A percentile compares a stretch with the other conserved stretches of the same genome.
Evolutionary conservation across 2,113 vertebrate species (phyloP).

Genomic region (Strix aluco): DNA sequence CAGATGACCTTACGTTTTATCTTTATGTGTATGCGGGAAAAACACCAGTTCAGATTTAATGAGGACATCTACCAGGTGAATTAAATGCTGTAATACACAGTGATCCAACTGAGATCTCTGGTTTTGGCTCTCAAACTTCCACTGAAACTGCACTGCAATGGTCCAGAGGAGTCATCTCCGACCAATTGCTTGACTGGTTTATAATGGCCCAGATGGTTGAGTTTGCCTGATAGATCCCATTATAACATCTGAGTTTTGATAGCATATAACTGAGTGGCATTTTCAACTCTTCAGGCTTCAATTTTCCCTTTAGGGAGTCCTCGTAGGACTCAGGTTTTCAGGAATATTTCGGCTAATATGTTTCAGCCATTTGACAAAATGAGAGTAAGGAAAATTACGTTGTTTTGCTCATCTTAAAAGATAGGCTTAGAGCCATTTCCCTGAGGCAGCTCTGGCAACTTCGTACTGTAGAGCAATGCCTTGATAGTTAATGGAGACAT

Average conservation of each 20-base stretch:
- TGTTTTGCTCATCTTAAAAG: not conserved
- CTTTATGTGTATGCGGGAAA: not conserved
- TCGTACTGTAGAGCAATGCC: not conserved
- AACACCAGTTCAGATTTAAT: not conserved
- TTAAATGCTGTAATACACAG: not conserved
- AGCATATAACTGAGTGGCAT: not conserved
- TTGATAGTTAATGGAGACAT: not conserved
- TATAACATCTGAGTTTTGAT: not conserved
- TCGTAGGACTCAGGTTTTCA: not conserved
- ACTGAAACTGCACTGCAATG: rapidly evolving
- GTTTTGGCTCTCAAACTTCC: not conserved
- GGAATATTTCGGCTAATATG: not conserved
- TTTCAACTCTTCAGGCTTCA: not conserved
- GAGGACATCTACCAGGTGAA: not conserved
- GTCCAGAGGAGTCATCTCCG: not conserved
- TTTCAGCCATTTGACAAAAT: not conserved
- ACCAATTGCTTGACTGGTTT: not conserved
- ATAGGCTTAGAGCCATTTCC: not conserved
- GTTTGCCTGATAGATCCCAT: not conserved
- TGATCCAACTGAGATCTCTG: slow-evolving; percentile 26
- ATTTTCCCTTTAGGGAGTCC: not conserved
- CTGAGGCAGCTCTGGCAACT: not conserved
- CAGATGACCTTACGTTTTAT: not conserved
- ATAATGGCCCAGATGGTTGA: no score
- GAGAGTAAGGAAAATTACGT: not conserved